Conservation (phyloP, 2,888 invertebrate species). For the Leistus spinibarbis region DNA sequence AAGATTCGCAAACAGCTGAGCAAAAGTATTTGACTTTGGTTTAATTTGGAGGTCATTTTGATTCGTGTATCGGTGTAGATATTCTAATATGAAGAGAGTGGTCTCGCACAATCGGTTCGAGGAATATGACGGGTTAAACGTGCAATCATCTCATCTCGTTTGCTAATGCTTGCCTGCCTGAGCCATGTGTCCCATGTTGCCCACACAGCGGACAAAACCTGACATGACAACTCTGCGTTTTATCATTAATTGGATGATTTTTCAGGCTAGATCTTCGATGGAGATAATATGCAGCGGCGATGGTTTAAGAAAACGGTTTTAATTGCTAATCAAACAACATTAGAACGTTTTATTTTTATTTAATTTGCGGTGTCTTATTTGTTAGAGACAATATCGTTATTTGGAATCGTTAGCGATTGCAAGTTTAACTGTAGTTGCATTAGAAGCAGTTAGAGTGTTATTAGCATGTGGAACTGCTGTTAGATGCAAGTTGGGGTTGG, state of each 20-base stretch:
- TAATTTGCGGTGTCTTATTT: neutral
- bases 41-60: conserved; percentile 15
- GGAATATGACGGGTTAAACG: neutral
- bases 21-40: conserved; percentile 8
- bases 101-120: conserved; percentile 10
- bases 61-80: conserved; percentile 13
- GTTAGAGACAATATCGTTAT: too few species aligned
- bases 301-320: conserved; percentile 31
- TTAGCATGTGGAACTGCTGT: conserved; percentile 26
- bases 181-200: neutral
- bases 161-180: neutral
- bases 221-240: conserved; percentile 32
- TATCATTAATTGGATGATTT: conserved; percentile 40
- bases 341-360: conserved; percentile 14
- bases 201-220: conserved; percentile 11
- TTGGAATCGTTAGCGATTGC: too few species aligned
- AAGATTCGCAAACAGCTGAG: conserved; percentile 9
- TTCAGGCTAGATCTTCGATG: conserved; percentile 29
- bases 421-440: neutral
- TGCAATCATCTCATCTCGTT: neutral
- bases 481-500: neutral
- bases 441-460: neutral
- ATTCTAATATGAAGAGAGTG: neutral
- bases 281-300: conserved; percentile 24
- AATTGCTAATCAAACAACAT: conserved; percentile 37